Base-by-base conservation (phyloP, 2,888 invertebrate genomes). In the Bombyx huttoni region DNA sequence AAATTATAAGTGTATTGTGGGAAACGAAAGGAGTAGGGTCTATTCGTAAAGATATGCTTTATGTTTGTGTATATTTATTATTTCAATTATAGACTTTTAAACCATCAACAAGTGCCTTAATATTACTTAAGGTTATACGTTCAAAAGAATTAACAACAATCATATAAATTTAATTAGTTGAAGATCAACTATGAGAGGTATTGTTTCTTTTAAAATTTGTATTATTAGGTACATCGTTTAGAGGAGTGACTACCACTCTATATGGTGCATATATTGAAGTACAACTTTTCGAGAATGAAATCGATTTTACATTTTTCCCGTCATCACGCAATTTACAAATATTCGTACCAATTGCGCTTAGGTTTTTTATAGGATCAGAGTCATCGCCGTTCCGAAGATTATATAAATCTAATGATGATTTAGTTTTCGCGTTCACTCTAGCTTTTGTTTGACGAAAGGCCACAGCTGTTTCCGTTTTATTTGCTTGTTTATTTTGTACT, bases 291-390 rank as follows among this genome's bases (percentile, higher is more conserved):
- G 87, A 83, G 65, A 85, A 79, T 6, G 70, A 70, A 57, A 81
- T 78, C 33, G 74, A 65, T 62, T 84, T 83, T 64, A 80, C 81
- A 48, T 58, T 61, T 63, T 64, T 75, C 58, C 64, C 78, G 64
- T 82, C 82, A 56, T 77, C 78, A 53, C 75, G 75, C 48, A 86
- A 64, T 59, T 83, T 84, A 59, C 78, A 79, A 65, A 88, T 87
- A 64, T 78, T 86, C 57, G 68, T 81, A 55, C 88, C 88, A 53
- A 87, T 70, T 24, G 88, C 88, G 54, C 82, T 87, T 53, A 88
- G 58, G 59, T 88, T 87, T 64, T 84, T 81, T 34, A 83, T 75
- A 12, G 83, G 72, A 58, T 81, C 81, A 6, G 67, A 62, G 54
- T 78, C 80, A 49, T 77, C 75, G 13, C 64, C 54, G 59, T 71